phyloP scores from a whole-genome alignment of 2,113 vertebrate genomes.

The Spea multiplicata region DNA sequence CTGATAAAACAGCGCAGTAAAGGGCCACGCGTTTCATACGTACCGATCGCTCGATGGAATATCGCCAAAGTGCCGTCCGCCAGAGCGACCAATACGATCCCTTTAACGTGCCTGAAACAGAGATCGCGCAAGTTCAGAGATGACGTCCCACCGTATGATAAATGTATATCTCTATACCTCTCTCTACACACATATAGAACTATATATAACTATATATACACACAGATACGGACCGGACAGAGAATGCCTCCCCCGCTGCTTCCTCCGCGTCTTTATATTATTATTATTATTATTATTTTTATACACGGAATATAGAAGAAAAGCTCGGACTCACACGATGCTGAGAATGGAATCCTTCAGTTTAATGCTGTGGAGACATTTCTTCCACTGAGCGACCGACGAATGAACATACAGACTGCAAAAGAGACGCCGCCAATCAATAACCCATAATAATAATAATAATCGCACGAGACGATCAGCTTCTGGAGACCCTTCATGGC shows the following conservation, averaged over 20 bases:
- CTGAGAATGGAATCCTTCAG: conserved; percentile 96
- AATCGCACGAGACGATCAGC: too few species aligned
- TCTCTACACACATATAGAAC: too few species aligned
- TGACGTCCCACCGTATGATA: too few species aligned
- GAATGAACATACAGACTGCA: conserved; percentile 95
- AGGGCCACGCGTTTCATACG: conserved; percentile 50
- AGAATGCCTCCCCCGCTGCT: background rate
- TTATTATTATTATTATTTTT: too few species aligned
- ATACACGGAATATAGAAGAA: background rate
- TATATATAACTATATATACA: too few species aligned
- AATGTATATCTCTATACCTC: too few species aligned
- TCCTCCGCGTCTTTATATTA: background rate
- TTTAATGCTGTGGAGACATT: conserved; percentile 95
- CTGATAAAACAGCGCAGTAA: too few species aligned
- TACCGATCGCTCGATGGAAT: conserved; percentile 93
- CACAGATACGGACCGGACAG: background rate
- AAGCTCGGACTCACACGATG: conserved; percentile 86
- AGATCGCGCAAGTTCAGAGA: too few species aligned
- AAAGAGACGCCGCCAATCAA: conserved; percentile 51
- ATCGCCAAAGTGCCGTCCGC: conserved; percentile 93
- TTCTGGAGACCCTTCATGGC: too few species aligned
- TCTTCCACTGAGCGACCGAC: conserved; percentile 94
- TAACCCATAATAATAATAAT: too few species aligned
- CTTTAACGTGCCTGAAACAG: conserved; percentile 86
- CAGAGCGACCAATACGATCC: conserved; percentile 90